Base-by-base conservation (phyloP, 2,113 vertebrate species). In the Vidua chalybeata region DNA sequence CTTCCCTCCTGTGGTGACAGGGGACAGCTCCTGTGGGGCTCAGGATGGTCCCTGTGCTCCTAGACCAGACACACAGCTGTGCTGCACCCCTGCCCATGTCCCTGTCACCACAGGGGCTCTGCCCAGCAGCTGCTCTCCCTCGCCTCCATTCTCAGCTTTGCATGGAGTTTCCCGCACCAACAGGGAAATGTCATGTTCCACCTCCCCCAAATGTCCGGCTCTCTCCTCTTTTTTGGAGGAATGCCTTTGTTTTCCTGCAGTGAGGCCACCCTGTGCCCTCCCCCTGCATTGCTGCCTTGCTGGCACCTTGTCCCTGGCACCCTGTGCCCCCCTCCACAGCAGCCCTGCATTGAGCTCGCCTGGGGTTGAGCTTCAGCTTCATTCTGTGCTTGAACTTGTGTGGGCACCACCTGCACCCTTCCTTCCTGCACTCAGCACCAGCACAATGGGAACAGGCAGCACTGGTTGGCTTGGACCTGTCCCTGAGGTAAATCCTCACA, bases 31-130 rank as follows among this genome's bases (percentile, higher is more conserved):
- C 88, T 33, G 52, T 6, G 54, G 30, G 31, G 51, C 15, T 62
- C 61, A 2, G 35, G 51, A 16, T 2, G 19, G 5, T 46, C 28
- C 52, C 21, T 1, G 0, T 1, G 1, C 17, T 24, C 45, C 55
- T 2, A 6, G 6, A 2, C 13, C 23, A 6, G 61, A 13, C 12
- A 19, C 5, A 3, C 0, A 3, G 61, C 30, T 20, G 13, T 3
- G 15, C 62, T 28, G 58, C 37, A 30, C 2, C 5, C 30, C 28
- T 21, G 27, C 23, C 37, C 68, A 21, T 0, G 2, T 3, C 68
- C 52, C 39, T 30, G 61, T 15, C 8, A 2, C 35, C 33, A 33
- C 1, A 1, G 2, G 6, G 55, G 52, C 66, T 63, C 62, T 21
- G 75, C 39, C 16, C 45, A 3, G 31, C 28, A 2, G 7, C 37